phyloP scores from a whole-genome alignment of 2,888 invertebrate genomes.

The Mythimna impura region DNA sequence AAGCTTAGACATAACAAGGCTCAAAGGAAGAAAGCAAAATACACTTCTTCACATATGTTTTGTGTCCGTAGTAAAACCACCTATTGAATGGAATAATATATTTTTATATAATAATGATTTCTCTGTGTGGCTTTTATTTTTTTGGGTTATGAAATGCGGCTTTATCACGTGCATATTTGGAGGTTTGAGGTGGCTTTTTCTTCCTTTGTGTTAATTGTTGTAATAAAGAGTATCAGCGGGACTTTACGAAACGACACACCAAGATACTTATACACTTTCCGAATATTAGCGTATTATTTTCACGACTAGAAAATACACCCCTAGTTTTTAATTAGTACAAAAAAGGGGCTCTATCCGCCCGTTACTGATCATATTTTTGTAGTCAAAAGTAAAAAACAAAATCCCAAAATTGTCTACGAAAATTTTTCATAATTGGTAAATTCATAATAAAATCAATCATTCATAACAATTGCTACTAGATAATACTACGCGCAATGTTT shows the following conservation, averaged over 20 bases:
- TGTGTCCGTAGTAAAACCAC: slow-evolving; percentile 18
- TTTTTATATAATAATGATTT: slow-evolving; percentile 20
- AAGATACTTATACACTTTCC: background rate
- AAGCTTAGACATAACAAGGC: slow-evolving; percentile 22
- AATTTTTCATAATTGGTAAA: too few species aligned
- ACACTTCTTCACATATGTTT: slow-evolving; percentile 16
- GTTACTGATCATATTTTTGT: too few species aligned
- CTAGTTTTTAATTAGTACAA: too few species aligned
- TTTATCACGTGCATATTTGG: slow-evolving; percentile 4
- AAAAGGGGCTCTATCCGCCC: too few species aligned
- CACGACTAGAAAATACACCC: too few species aligned
- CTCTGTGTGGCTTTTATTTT: background rate
- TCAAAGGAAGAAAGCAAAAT: slow-evolving; percentile 33
- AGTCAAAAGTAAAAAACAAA: too few species aligned
- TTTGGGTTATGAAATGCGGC: background rate
- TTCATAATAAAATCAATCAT: too few species aligned
- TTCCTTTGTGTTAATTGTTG: background rate
- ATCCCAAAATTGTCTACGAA: too few species aligned
- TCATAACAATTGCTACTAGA: too few species aligned
- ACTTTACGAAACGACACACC: background rate
- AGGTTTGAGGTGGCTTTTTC: slow-evolving; percentile 7
- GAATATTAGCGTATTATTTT: background rate
- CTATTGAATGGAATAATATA: slow-evolving; percentile 13
- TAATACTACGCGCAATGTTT: too few species aligned
- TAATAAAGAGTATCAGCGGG: background rate